Percentiles rank a stretch among this genome's conserved stretches.
Evolutionary conservation across 2,113 vertebrate genomes (phyloP).

Genomic region (Podiceps cristatus): DNA sequence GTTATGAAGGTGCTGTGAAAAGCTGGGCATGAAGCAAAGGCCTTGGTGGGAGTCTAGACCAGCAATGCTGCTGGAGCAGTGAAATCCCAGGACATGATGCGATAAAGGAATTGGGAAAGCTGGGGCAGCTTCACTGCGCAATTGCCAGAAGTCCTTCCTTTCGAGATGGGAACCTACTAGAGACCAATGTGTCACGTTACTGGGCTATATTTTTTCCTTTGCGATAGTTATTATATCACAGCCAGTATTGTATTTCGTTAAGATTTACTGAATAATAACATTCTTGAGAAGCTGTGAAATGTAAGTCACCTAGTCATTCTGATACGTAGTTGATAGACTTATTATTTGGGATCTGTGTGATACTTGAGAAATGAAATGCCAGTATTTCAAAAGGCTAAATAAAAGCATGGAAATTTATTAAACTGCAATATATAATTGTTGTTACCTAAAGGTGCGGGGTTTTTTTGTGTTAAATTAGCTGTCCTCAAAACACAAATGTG

Average conservation of each 20-base stretch:
- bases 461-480: not conserved
- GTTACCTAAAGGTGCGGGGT: not conserved
- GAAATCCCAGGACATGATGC: not conserved
- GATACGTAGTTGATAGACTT: not conserved
- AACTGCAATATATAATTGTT: not conserved
- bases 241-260: not conserved
- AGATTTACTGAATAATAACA: not conserved
- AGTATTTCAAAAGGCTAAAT: not conserved
- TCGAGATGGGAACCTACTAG: not conserved
- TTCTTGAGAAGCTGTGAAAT: not conserved
- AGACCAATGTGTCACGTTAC: not conserved
- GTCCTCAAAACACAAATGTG: not conserved
- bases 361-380: not conserved
- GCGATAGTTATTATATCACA: not conserved
- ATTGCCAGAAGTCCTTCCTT: not conserved
- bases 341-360: not conserved
- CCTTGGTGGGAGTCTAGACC: not conserved
- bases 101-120: not conserved
- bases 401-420: not conserved
- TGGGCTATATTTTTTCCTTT: not conserved
- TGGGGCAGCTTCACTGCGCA: not conserved
- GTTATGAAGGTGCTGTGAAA: not conserved
- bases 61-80: not conserved
- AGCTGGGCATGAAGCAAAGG: not conserved
- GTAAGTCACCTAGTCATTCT: not conserved